Evolutionary conservation across 2,797 vertebrate genomes (phyloP).

Genomic region (Anas acuta): DNA sequence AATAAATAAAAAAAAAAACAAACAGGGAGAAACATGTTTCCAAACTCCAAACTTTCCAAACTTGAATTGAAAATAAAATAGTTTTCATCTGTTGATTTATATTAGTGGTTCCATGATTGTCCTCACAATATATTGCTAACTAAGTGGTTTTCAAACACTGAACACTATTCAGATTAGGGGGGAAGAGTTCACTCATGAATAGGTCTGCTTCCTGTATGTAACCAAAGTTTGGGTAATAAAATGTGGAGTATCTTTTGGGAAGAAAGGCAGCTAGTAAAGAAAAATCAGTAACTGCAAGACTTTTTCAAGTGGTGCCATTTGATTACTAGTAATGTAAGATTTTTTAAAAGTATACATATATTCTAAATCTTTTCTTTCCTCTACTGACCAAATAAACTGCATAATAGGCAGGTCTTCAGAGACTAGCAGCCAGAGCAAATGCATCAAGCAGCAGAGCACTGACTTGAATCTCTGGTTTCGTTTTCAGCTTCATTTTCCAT

Average conservation of each 20-base stretch:
- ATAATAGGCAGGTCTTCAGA: neutral
- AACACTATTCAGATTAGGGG: neutral
- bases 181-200: neutral
- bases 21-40: neutral
- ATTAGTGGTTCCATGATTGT: neutral
- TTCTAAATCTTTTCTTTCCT: neutral
- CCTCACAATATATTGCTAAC: neutral
- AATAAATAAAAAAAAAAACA: neutral
- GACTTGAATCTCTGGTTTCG: neutral
- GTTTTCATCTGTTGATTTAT: neutral
- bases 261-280: neutral
- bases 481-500: neutral
- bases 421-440: neutral
- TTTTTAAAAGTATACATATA: neutral
- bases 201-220: neutral
- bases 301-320: neutral
- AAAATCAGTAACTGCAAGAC: neutral
- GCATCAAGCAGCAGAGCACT: neutral
- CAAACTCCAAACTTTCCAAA: neutral
- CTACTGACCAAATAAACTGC: neutral
- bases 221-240: neutral
- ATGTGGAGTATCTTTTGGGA: neutral
- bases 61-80: neutral
- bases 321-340: neutral
- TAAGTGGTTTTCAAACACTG: neutral